Evolutionary conservation across 1,140 invertebrate genomes (phyloP).

Genomic region (Hylaeus volcanicus): DNA sequence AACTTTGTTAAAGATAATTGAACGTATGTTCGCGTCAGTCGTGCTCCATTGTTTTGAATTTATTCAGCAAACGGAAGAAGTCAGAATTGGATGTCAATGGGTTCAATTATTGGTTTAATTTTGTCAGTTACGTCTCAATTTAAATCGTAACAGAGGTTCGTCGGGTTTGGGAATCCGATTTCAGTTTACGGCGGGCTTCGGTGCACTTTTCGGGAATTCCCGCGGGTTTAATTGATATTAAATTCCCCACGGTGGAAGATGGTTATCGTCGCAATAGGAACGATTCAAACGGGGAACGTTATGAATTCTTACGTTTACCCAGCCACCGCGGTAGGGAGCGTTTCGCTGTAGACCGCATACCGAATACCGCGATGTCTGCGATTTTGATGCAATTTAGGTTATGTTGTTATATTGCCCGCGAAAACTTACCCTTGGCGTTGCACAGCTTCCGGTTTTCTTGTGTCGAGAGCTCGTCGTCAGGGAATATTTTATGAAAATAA

Average conservation of each 20-base stretch:
- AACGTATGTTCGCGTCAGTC: no score
- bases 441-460: background rate
- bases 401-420: conserved; percentile 15
- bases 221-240: conserved; percentile 30
- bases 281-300: conserved; percentile 5
- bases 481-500: conserved; percentile 35
- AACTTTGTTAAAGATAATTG: no score
- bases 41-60: no score
- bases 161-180: background rate
- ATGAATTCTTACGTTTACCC: conserved; percentile 28
- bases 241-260: background rate
- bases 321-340: conserved; percentile 3
- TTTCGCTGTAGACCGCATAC: conserved; percentile 25
- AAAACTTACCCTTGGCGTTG: background rate
- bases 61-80: no score
- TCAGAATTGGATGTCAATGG: no score
- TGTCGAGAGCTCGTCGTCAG: background rate
- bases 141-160: background rate
- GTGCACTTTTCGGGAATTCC: conserved; percentile 21
- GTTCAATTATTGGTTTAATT: no score
- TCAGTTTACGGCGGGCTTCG: background rate
- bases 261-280: conserved; percentile 23
- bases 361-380: conserved; percentile 40
- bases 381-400: conserved; percentile 33
- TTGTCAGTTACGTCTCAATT: no score